Percentiles rank a stretch among this genome's conserved stretches.
These are phyloP conservation scores for Eolophus roseicapilla DNA, from an alignment of 2,113 vertebrate genomes.

Conservation along the genomic window DNA sequence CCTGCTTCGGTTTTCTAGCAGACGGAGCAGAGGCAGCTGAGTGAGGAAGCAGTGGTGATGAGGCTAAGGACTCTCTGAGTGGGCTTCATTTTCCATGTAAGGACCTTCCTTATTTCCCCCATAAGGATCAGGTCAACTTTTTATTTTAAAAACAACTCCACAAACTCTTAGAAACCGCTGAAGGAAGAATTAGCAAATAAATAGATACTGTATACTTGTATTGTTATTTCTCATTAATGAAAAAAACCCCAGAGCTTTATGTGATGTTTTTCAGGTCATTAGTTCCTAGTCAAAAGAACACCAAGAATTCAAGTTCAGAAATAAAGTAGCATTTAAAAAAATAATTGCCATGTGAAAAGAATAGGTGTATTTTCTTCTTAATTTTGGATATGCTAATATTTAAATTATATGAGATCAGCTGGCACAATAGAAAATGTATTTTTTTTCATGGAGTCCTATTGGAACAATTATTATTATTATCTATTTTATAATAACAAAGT, in stretches of 20 bases:
- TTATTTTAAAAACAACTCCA: background rate
- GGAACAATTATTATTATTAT: background rate
- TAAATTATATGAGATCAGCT: background rate
- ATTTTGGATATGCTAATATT: background rate
- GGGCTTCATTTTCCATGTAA: background rate
- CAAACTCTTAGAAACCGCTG: background rate
- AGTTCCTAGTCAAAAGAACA: background rate
- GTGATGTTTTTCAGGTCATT: background rate
- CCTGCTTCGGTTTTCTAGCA: background rate
- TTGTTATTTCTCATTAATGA: background rate
- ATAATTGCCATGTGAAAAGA: background rate
- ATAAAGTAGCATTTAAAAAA: background rate
- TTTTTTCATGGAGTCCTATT: background rate
- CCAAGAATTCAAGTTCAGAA: background rate
- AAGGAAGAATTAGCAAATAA: background rate
- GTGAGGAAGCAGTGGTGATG: background rate
- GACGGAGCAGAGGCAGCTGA: background rate
- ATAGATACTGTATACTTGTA: background rate
- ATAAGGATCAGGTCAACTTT: background rate
- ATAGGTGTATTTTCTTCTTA: background rate
- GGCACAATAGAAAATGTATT: background rate
- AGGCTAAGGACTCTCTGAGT: background rate
- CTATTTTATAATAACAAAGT: background rate
- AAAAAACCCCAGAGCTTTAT: background rate
- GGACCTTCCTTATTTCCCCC: background rate